Conservation (phyloP, 2,113 vertebrate species). For the Cygnus atratus region DNA sequence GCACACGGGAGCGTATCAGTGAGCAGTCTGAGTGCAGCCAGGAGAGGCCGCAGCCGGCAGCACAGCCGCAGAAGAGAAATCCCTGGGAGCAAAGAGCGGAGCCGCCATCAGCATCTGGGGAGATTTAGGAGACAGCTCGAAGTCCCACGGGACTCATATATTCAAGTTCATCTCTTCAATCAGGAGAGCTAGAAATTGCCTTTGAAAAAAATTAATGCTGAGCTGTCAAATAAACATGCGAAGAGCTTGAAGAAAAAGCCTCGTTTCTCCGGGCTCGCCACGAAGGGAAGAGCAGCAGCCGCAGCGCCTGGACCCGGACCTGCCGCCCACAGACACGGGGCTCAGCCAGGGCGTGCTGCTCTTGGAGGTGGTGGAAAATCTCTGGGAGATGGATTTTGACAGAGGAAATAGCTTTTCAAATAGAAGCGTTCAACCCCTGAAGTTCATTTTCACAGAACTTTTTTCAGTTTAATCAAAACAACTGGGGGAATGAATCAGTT, state of each 20-base stretch:
- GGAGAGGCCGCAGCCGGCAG: not conserved
- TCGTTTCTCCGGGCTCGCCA: not conserved
- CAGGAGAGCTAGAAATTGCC: not conserved
- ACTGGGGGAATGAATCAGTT: not conserved
- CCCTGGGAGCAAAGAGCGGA: not conserved
- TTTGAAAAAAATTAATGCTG: not conserved
- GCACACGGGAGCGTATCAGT: accelerated
- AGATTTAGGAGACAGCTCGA: slow-evolving; percentile 41
- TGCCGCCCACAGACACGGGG: not conserved
- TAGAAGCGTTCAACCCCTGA: not conserved
- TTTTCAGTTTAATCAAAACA: not conserved
- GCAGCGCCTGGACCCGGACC: not conserved
- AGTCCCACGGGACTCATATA: not conserved
- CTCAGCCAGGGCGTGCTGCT: not conserved
- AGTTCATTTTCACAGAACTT: not conserved
- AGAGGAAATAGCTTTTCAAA: not conserved
- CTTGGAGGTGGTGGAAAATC: not conserved
- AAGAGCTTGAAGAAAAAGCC: not conserved
- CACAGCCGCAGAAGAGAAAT: not conserved
- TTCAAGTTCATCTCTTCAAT: slow-evolving; percentile 23
- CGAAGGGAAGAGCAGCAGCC: not conserved
- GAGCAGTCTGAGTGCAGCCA: not conserved
- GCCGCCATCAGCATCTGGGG: not conserved
- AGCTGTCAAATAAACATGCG: not conserved
- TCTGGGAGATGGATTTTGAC: not conserved